phyloP scores from a whole-genome alignment of 2,888 invertebrate genomes.

The Brachynemurus nebulosus region DNA sequence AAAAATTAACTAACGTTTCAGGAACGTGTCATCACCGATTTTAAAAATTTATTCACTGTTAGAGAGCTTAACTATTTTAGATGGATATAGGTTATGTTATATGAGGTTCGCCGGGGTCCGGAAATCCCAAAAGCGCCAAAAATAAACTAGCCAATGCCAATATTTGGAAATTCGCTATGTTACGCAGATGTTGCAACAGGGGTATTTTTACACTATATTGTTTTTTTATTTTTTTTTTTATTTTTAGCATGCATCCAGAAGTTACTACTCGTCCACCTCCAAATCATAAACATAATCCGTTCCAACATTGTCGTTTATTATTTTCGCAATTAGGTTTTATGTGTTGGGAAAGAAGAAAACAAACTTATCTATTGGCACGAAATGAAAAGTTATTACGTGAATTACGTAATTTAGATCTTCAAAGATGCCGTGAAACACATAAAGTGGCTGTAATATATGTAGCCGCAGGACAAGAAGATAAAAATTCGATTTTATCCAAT shows the following conservation, averaged over 20 bases:
- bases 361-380: constrained; percentile 74
- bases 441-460: constrained; percentile 98
- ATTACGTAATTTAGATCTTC: constrained; percentile 82
- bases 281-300: constrained; percentile 33
- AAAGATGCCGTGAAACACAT: constrained; percentile 84
- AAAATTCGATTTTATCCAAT: constrained; percentile 85
- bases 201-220: too few species aligned
- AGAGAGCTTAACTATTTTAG: too few species aligned
- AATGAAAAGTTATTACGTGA: constrained; percentile 82
- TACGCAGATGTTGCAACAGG: too few species aligned
- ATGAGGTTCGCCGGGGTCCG: too few species aligned
- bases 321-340: constrained; percentile 83
- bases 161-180: too few species aligned
- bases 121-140: too few species aligned
- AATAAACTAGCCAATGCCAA: too few species aligned
- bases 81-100: too few species aligned
- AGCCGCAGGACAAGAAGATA: constrained; percentile 93
- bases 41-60: too few species aligned
- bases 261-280: constrained; percentile 9
- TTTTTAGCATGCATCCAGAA: constrained; percentile 7
- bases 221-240: too few species aligned
- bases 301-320: constrained; percentile 76
- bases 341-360: constrained; percentile 75
- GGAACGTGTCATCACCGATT: too few species aligned
- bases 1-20: too few species aligned